phyloP scores from a whole-genome alignment of 2,797 vertebrate species.

The Oreochromis mossambicus region DNA sequence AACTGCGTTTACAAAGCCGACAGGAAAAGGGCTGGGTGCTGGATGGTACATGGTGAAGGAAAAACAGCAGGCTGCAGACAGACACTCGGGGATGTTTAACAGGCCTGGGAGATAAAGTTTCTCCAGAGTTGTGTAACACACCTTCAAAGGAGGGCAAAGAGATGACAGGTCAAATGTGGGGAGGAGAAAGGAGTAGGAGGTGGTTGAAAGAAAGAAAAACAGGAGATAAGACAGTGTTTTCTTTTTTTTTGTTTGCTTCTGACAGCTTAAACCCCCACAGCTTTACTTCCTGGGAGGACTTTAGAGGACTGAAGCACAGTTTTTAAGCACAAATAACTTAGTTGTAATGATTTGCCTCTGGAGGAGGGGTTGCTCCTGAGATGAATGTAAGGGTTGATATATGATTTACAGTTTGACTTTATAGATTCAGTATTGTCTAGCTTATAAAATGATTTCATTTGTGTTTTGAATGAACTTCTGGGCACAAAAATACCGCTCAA shows the following conservation, averaged over 20 bases:
- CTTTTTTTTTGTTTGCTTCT: not conserved
- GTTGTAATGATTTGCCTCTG: not conserved
- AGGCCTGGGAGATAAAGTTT: not conserved
- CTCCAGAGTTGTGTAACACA: constrained; percentile 44
- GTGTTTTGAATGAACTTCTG: not conserved
- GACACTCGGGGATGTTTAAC: not conserved
- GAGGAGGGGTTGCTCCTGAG: not conserved
- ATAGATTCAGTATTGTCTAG: not conserved
- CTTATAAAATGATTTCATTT: not conserved
- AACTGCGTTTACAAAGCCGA: constrained; percentile 2
- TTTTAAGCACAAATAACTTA: not conserved
- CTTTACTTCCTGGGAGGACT: not conserved
- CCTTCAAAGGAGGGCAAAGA: constrained; percentile 17
- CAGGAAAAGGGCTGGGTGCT: constrained; percentile 5
- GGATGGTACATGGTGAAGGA: constrained; percentile 1
- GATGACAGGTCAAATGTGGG: not conserved
- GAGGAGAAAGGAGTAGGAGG: not conserved
- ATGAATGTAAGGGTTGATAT: not conserved
- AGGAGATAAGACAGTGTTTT: not conserved
- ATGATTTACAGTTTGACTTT: not conserved
- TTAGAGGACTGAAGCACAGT: not conserved
- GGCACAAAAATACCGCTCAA: not conserved
- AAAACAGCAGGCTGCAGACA: constrained; percentile 22
- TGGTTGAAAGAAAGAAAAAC: not conserved
- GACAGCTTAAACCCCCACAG: not conserved